Evolutionary conservation across 2,113 vertebrate species (phyloP), one percentile per base, ranked within the genome.

Genomic region (Atractosteus spatula): DNA sequence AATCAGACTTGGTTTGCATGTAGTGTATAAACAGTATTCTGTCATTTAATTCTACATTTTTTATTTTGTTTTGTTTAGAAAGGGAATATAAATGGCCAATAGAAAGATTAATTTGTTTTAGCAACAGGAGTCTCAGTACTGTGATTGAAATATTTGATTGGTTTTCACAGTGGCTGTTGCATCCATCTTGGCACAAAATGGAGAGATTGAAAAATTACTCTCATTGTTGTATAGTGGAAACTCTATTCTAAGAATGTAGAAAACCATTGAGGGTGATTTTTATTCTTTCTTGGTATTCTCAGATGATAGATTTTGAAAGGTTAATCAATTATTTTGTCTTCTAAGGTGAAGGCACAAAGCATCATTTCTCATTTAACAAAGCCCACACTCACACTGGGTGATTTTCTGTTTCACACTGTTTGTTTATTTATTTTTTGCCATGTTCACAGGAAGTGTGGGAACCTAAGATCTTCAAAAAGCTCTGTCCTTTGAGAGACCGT

Each of bases 291-390:
- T 13, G 11, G 3, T 13, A 59, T 59, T 59, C 12, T 59, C 56
- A 59, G 56, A 4, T 14, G 56, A 59, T 14, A 59, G 11, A 59
- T n/a, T 59, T 59, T 12, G 56, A n/a, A 12, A 59, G 56, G 56
- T 59, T 59, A 59, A 59, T 59, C 12, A 13, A 13, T 59, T 59
- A 13, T 16, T 59, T 59, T 59, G 57, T 5, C 57, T 59, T 59
- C 13, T 16, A 14, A n/a, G 57, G n/a, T 59, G 57, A 6, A 13
- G 57, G 57, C 3, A 59, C 14, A 13, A 16, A 13, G 57, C 11
- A 59, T 59, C 12, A 59, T n/a, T 59, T 59, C 10, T 59, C 57
- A 59, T 59, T 59, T n/a, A 59, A 59, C 12, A 59, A 59, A 59
- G n/a, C 4, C 1, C 5, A 10, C 47, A 7, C 10, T 51, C 47